Percentiles rank a stretch among this genome's conserved stretches.
phyloP scores from a whole-genome alignment of 2,797 vertebrate species.

The Philypnodon macrostomus region DNA sequence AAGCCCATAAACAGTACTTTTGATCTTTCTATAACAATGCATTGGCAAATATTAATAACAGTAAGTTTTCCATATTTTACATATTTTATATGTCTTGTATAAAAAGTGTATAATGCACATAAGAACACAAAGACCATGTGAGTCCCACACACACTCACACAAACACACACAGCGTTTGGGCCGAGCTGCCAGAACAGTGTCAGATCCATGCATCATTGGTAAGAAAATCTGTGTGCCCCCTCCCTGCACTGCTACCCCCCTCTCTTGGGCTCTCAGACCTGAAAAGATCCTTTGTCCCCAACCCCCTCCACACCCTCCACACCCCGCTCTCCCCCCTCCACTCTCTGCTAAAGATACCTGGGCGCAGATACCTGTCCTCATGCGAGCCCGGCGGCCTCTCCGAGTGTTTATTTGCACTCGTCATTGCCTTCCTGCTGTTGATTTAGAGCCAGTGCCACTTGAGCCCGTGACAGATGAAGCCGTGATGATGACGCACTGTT shows the following conservation, averaged over 20 bases:
- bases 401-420: conserved; percentile 70
- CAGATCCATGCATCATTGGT: conserved; percentile 81
- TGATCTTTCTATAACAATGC: no score
- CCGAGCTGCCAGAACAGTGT: conserved; percentile 71
- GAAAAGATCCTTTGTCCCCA: conserved; percentile 79
- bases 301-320: conserved; percentile 20
- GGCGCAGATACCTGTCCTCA: conserved; percentile 54
- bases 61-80: no score
- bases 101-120: neutral
- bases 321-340: conserved; percentile 48
- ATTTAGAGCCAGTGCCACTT: conserved; percentile 76
- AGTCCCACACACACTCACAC: conserved; percentile 14
- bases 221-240: conserved; percentile 71
- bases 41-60: no score
- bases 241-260: conserved; percentile 42
- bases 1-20: no score
- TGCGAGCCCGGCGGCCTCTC: conserved; percentile 49
- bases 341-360: conserved; percentile 69
- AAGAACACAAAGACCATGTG: conserved; percentile 13
- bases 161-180: conserved; percentile 58
- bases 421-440: conserved; percentile 75
- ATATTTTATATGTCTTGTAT: no score
- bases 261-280: conserved; percentile 63
- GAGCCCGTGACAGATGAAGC: conserved; percentile 69
- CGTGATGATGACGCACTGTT: conserved; percentile 71